Evolutionary conservation across 2,797 vertebrate genomes (phyloP), one percentile per base, ranked within the genome.

Genomic region (Acridotheres tristis): DNA sequence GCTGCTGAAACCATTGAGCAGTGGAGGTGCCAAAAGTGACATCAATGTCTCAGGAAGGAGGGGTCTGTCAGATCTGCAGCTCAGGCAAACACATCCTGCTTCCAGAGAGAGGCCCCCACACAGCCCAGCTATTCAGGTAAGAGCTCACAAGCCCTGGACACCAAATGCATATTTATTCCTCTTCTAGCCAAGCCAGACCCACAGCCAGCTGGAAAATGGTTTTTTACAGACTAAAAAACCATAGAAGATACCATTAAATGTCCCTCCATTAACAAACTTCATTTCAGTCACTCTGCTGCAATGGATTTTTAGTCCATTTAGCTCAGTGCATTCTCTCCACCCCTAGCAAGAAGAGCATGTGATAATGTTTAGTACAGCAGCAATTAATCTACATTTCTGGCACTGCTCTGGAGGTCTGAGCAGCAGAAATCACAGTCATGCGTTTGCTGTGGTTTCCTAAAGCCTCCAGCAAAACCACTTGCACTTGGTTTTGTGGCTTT

Each of bases 231-330:
- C 77, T 58, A 17, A 90, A 58, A 20, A 83, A 9, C 42, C 18
- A 68, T 9, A 58, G 61, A 61, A 77, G 48, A 16, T 34, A 62
- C 5, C 54, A 53, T 29, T 71, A 71, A 79, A 67, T 43, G 32
- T 62, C 48, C 43, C 34, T 76, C 36, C 48, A 66, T 69, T 77
- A 91, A 63, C 59, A 85, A 79, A 57, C 50, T 67, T 54, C 25
- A 57, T 77, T 90, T 88, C 84, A 87, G 61, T 45, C 55, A 30
- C 50, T 63, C 27, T 67, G n/a, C 67, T 40, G 16, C 65, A 83
- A 81, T 34, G 47, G 72, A 78, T 66, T 85, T 90, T 94, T 89
- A 58, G 88, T 78, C 65, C 55, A 89, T 66, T 72, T 92, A 81
- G 38, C n/a, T 78, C 61, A 45, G n/a, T 19, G n/a, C 65, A 68